Conservation (phyloP, 2,888 invertebrate species). For the Hirudinaria manillensis region DNA sequence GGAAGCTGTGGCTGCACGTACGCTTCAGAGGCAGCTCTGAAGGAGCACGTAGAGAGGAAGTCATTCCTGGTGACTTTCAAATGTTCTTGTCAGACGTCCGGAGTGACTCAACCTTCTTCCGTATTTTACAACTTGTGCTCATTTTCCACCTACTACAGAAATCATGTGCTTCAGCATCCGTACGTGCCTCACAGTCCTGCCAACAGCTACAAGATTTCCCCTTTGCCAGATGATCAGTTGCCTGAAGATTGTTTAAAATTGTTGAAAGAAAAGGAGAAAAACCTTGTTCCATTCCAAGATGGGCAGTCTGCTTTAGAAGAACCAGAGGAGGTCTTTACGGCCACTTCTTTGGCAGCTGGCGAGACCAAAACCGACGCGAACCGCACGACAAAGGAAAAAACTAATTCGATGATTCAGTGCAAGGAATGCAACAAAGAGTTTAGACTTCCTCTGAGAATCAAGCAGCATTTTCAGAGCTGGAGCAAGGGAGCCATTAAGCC, state of each 20-base stretch:
- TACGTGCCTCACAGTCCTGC: conserved; percentile 1
- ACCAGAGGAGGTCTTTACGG: background rate
- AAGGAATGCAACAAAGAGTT: conserved; percentile 6
- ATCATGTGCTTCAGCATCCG: conserved; percentile 2
- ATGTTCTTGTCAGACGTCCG: background rate
- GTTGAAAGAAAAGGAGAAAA: background rate
- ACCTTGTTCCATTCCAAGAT: background rate
- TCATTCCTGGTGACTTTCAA: conserved; percentile 11
- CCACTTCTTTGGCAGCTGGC: background rate
- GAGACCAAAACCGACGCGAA: background rate
- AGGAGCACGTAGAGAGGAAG: background rate
- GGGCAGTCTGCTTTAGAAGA: background rate
- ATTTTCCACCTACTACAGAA: background rate
- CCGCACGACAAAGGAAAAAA: background rate
- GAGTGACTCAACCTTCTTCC: background rate
- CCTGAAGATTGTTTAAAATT: background rate
- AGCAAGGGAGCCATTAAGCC: background rate
- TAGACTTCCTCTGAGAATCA: conserved; percentile 3
- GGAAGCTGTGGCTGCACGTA: background rate
- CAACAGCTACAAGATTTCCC: conserved; percentile 12
- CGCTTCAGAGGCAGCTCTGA: background rate
- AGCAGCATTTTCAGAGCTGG: conserved; percentile 17
- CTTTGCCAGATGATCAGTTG: conserved; percentile 14
- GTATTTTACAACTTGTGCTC: conserved; percentile 15
- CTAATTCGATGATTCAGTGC: background rate